Conservation (phyloP, 2,113 vertebrate genomes). For the Takifugu bimaculatus region DNA sequence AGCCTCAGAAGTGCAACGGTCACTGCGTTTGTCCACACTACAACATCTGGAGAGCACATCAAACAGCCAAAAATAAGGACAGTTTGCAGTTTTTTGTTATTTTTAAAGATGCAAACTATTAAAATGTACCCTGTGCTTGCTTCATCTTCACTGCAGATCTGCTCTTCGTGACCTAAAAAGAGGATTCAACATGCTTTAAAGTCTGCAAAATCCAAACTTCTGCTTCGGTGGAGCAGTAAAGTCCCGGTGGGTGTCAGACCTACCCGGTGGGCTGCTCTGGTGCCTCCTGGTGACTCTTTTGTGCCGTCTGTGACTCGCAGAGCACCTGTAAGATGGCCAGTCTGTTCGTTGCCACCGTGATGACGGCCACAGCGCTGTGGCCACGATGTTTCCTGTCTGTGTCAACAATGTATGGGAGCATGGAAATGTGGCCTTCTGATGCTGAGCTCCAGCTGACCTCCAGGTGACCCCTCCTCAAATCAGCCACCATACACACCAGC, state of each 20-base stretch:
- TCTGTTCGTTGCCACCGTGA: constrained; percentile 60
- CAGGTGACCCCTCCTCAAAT: constrained; percentile 61
- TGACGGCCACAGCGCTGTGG: constrained; percentile 38
- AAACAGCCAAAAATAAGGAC: constrained; percentile 2
- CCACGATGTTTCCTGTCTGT: constrained; percentile 39
- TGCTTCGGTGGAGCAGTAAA: too few relatives aligned
- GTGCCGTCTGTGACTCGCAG: constrained; percentile 52
- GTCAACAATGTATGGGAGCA: constrained; percentile 29
- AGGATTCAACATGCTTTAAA: neutral
- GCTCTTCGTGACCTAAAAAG: neutral
- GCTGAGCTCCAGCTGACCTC: constrained; percentile 70
- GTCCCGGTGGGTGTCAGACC: neutral
- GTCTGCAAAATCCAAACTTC: too few relatives aligned
- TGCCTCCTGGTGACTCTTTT: constrained; percentile 34
- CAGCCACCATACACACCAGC: constrained; percentile 72
- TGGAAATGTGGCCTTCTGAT: constrained; percentile 20
- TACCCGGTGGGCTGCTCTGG: constrained; percentile 37
- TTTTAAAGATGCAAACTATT: neutral
- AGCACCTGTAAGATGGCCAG: constrained; percentile 72
- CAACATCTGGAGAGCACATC: constrained; percentile 42
- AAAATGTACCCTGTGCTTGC: constrained; percentile 25
- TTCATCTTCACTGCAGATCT: constrained; percentile 32
- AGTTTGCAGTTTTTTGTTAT: neutral
- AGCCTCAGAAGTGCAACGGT: constrained; percentile 59
- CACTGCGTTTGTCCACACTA: constrained; percentile 50